Percentiles rank a stretch among this genome's conserved stretches.
These are phyloP conservation scores for Tetragnatha versicolor DNA, from an alignment of 1,140 invertebrate genomes.

Conservation along the genomic window DNA sequence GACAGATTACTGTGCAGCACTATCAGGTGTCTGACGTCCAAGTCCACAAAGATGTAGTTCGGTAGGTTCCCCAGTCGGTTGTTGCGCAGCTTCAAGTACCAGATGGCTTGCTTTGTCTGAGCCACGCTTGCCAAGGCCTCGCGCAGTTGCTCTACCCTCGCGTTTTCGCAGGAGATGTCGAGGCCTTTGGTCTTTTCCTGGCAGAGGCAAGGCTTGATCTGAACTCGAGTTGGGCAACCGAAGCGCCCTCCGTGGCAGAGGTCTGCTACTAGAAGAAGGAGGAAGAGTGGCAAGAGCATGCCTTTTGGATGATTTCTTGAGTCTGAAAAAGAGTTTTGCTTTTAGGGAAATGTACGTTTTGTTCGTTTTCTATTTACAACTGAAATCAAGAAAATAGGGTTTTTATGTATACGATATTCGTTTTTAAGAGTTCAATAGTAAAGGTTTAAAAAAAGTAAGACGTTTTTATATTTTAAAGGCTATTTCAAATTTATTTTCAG, in stretches of 20 bases:
- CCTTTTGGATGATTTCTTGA: no score
- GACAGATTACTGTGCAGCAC: slow-evolving; percentile 75
- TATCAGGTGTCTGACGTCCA: slow-evolving; percentile 85
- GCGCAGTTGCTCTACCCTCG: slow-evolving; percentile 75
- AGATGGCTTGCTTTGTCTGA: slow-evolving; percentile 74
- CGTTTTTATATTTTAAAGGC: no score
- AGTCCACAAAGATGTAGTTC: slow-evolving; percentile 81
- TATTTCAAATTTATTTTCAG: no score
- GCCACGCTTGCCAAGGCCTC: slow-evolving; percentile 80
- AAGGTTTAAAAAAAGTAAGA: no score
- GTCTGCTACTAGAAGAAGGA: background rate
- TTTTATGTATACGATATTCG: no score
- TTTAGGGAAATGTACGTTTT: no score
- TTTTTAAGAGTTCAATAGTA: no score
- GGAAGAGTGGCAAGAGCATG: background rate
- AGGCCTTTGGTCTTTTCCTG: slow-evolving; percentile 84
- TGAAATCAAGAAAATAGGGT: no score
- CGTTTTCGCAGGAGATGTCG: slow-evolving; percentile 85
- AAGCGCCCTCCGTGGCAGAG: slow-evolving; percentile 23
- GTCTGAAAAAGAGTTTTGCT: no score
- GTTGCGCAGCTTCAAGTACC: slow-evolving; percentile 85
- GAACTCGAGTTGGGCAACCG: slow-evolving; percentile 50
- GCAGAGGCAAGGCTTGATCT: slow-evolving; percentile 78
- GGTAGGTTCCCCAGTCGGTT: slow-evolving; percentile 83
- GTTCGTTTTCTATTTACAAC: no score